Percentiles rank a stretch among this genome's conserved stretches.
These are phyloP conservation scores for Homarus americanus DNA, from an alignment of 1,140 invertebrate species.

Conservation along the genomic window DNA sequence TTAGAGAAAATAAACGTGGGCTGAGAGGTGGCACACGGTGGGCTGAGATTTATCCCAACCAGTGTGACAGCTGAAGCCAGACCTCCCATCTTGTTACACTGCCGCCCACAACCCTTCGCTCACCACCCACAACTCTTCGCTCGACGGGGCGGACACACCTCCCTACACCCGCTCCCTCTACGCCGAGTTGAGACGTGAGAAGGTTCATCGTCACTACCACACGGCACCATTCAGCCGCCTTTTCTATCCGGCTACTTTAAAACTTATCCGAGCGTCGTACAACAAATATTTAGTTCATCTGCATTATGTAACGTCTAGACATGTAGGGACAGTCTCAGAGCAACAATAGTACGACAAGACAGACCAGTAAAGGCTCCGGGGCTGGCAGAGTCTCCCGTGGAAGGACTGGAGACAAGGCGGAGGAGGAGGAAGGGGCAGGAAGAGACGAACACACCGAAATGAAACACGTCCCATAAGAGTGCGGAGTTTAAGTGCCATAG, in stretches of 20 bases:
- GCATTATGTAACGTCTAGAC: too few species aligned
- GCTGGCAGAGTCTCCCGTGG: too few species aligned
- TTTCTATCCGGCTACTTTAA: too few species aligned
- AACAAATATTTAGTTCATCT: too few species aligned
- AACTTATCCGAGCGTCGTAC: too few species aligned
- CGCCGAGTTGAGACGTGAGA: background rate
- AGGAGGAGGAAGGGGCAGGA: constrained; percentile 2
- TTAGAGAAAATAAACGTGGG: constrained; percentile 25
- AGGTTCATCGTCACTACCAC: too few species aligned
- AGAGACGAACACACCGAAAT: background rate
- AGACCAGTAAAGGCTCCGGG: too few species aligned
- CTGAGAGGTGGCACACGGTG: constrained; percentile 49
- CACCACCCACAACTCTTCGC: constrained; percentile 37
- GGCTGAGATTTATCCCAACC: constrained; percentile 70
- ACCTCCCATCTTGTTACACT: constrained; percentile 72
- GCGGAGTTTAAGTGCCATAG: constrained; percentile 52
- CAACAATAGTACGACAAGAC: too few species aligned
- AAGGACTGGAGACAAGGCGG: too few species aligned
- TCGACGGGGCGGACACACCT: constrained; percentile 46
- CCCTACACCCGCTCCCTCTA: constrained; percentile 15
- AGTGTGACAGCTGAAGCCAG: constrained; percentile 67
- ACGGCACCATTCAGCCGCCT: background rate
- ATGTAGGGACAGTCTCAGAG: too few species aligned
- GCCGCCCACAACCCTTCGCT: constrained; percentile 34
- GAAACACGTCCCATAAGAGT: constrained; percentile 47